phyloP scores from a whole-genome alignment of 92 coral and sea anemone species.

The Porites evermanni region DNA sequence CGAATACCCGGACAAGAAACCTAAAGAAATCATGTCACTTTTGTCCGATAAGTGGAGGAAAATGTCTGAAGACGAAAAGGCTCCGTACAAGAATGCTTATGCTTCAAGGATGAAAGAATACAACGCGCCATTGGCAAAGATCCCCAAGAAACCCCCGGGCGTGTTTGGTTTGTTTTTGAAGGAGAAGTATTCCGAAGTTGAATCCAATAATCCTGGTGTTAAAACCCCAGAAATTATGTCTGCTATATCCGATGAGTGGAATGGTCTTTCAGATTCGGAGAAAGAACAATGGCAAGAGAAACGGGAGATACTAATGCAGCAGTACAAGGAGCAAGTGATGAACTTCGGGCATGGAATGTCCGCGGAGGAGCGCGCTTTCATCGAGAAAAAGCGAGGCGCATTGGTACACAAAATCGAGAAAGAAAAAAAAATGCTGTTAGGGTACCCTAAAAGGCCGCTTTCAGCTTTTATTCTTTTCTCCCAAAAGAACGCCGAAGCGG shows the following conservation, averaged over 20 bases:
- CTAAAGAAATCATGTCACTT: constrained; percentile 45
- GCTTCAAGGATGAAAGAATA: constrained; percentile 55
- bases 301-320: constrained; percentile 37
- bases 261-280: constrained; percentile 42
- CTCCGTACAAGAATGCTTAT: constrained; percentile 45
- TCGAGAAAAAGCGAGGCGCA: constrained; percentile 44
- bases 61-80: constrained; percentile 56
- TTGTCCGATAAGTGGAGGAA: constrained; percentile 55
- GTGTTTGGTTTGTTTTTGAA: constrained; percentile 69
- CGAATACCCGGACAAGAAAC: constrained; percentile 35
- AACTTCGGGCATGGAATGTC: constrained; percentile 55
- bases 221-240: constrained; percentile 35
- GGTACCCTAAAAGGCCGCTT: constrained; percentile 72
- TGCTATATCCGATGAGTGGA: constrained; percentile 57
- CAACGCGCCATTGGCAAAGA: constrained; percentile 65
- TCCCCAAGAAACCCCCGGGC: constrained; percentile 85
- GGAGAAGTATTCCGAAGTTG: constrained; percentile 50
- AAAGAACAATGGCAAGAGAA: constrained; percentile 54
- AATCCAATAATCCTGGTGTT: constrained; percentile 21
- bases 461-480: constrained; percentile 64
- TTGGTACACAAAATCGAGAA: constrained; percentile 66
- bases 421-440: constrained; percentile 52
- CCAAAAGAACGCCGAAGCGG: constrained; percentile 41
- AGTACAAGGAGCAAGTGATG: constrained; percentile 62
- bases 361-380: constrained; percentile 62